phyloP scores from a whole-genome alignment of 1,140 invertebrate species.

The Trachymyrmex septentrionalis region DNA sequence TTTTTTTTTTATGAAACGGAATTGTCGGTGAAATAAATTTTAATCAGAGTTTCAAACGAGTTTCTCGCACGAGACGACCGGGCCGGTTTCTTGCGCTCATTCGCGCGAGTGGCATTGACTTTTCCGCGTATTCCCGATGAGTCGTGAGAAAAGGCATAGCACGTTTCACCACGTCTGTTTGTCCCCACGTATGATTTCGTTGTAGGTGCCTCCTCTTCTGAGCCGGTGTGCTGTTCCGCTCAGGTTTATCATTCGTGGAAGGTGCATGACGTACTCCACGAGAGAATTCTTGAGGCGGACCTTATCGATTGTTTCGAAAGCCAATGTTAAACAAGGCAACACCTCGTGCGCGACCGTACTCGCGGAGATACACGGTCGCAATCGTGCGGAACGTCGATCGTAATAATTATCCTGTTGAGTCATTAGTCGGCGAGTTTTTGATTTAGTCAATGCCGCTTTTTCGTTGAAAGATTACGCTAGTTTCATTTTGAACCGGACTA shows the following conservation, averaged over 20 bases:
- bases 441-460: neutral
- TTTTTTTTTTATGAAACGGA: neutral
- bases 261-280: slow-evolving; percentile 70
- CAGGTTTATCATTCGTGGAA: slow-evolving; percentile 72
- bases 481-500: too few relatives aligned
- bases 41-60: neutral
- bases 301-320: slow-evolving; percentile 74
- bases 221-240: slow-evolving; percentile 27
- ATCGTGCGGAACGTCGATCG: slow-evolving; percentile 21
- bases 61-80: neutral
- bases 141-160: neutral
- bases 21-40: neutral
- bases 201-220: slow-evolving; percentile 26
- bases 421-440: neutral
- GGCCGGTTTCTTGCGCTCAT: neutral
- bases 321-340: slow-evolving; percentile 35
- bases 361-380: neutral
- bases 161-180: slow-evolving; percentile 12
- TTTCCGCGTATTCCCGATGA: slow-evolving; percentile 55
- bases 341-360: neutral
- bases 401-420: slow-evolving; percentile 32
- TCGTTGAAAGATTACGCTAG: neutral
- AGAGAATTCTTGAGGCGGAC: slow-evolving; percentile 65
- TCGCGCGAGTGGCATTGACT: slow-evolving; percentile 24
- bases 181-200: slow-evolving; percentile 60